phyloP scores from a whole-genome alignment of 2,113 vertebrate genomes.

The Aegithalos caudatus region DNA sequence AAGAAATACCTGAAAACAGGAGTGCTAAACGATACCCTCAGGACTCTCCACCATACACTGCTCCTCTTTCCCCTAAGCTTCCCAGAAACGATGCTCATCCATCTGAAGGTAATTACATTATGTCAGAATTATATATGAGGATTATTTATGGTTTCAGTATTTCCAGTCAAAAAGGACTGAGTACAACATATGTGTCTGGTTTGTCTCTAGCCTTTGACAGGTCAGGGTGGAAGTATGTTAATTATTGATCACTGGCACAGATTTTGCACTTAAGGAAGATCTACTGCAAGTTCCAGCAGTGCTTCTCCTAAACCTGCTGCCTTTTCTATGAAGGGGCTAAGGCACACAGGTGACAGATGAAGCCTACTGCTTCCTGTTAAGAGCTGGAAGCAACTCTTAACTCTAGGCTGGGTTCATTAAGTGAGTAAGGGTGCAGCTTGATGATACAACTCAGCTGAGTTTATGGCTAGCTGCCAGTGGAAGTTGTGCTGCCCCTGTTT shows the following conservation, averaged over 20 bases:
- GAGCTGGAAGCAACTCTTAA: background rate
- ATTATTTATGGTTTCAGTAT: conserved; percentile 29
- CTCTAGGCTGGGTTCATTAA: background rate
- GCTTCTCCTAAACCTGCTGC: background rate
- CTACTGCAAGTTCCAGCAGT: conserved; percentile 6
- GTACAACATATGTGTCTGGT: background rate
- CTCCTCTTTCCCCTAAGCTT: conserved; percentile 85
- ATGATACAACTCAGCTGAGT: background rate
- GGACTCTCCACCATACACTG: conserved; percentile 79
- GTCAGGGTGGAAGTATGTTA: conserved; percentile 11
- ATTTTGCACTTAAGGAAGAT: conserved; percentile 16
- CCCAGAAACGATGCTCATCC: conserved; percentile 79
- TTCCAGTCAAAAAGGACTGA: background rate
- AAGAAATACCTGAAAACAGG: conserved; percentile 81
- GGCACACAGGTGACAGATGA: background rate
- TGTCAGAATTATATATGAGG: background rate
- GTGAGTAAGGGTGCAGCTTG: background rate
- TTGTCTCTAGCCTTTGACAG: conserved; percentile 23
- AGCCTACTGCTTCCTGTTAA: background rate
- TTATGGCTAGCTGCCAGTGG: background rate
- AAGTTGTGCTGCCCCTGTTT: background rate
- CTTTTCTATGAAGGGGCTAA: background rate
- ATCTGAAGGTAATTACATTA: conserved; percentile 83
- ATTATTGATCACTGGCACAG: conserved; percentile 17
- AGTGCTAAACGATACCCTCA: conserved; percentile 81